These are phyloP conservation scores for Spinus pinus DNA, from an alignment of 2,797 vertebrate genomes.

Conservation along the genomic window DNA sequence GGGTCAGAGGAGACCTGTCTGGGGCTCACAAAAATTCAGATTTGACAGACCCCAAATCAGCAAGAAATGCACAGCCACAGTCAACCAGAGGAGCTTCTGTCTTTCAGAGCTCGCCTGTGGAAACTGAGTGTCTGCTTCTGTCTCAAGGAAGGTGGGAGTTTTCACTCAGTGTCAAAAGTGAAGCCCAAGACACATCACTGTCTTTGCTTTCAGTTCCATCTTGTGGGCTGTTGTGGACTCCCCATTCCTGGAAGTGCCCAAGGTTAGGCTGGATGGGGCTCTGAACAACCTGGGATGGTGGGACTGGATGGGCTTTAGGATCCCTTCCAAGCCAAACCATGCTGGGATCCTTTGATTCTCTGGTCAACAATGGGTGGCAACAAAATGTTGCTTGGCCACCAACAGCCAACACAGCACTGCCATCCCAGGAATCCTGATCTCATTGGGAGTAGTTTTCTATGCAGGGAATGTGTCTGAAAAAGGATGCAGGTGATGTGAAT, in stretches of 20 bases:
- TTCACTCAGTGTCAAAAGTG: not conserved
- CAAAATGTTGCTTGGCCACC: not conserved
- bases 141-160: not conserved
- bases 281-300: not conserved
- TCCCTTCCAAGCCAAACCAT: not conserved
- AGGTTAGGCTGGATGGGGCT: not conserved
- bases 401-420: not conserved
- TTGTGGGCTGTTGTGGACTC: not conserved
- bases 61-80: not conserved
- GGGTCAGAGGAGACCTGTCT: slow-evolving; percentile 1
- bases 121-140: not conserved
- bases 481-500: not conserved
- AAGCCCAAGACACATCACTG: not conserved
- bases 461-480: not conserved
- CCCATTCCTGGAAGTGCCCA: not conserved
- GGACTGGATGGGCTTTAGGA: not conserved
- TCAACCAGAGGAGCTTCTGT: not conserved
- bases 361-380: not conserved
- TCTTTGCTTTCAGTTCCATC: not conserved
- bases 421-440: not conserved
- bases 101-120: not conserved
- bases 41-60: not conserved
- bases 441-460: not conserved
- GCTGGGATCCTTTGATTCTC: not conserved
- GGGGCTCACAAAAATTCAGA: not conserved